These are phyloP conservation scores for Ridgeia piscesae DNA, from an alignment of 1,140 invertebrate genomes.

Conservation along the genomic window DNA sequence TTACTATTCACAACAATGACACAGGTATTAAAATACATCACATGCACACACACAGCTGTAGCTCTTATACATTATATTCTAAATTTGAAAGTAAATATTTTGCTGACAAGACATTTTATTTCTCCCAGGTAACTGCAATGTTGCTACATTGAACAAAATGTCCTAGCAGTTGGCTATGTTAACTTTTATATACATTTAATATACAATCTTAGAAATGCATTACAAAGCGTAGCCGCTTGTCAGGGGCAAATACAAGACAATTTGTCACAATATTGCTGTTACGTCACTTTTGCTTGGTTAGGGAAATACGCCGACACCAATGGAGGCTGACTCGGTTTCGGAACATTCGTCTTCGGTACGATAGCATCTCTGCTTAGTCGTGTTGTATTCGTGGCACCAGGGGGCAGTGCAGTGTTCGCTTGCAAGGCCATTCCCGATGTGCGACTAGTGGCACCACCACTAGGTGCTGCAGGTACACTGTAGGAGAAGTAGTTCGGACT, in stretches of 20 bases:
- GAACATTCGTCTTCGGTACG: background rate
- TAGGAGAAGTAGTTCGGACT: background rate
- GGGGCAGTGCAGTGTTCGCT: background rate
- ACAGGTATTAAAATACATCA: too few species aligned
- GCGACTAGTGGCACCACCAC: background rate
- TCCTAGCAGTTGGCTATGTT: background rate
- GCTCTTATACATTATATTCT: background rate
- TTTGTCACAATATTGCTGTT: background rate
- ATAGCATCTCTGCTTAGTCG: conserved; percentile 6
- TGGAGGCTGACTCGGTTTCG: conserved; percentile 4
- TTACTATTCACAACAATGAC: too few species aligned
- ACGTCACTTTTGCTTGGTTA: conserved; percentile 17
- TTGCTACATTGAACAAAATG: background rate
- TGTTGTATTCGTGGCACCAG: background rate
- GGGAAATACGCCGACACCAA: conserved; percentile 12
- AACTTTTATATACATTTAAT: background rate
- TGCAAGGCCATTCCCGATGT: background rate
- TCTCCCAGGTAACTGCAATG: background rate
- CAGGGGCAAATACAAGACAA: background rate
- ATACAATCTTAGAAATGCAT: background rate
- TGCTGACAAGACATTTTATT: background rate
- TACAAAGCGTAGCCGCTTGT: background rate
- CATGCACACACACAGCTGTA: too few species aligned
- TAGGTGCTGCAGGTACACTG: background rate
- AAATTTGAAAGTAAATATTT: background rate